Conservation (phyloP, 2,888 invertebrate genomes). For the Drosophila imparisetae region DNA sequence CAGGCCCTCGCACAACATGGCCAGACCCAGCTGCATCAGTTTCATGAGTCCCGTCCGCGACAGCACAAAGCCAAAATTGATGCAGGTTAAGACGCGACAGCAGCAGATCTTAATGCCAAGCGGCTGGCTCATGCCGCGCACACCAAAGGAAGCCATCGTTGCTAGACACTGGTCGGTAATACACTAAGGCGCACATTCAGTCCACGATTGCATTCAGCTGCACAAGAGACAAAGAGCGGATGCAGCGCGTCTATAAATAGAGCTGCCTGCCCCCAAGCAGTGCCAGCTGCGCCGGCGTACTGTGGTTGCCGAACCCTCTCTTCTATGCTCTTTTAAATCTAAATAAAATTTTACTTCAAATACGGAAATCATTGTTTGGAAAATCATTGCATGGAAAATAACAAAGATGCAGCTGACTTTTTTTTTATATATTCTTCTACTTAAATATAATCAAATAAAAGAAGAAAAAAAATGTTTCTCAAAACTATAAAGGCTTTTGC, state of each 20-base stretch:
- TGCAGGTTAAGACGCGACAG: constrained; percentile 91
- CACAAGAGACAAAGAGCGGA: neutral
- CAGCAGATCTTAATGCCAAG: constrained; percentile 89
- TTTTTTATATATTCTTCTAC: neutral
- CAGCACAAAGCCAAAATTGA: constrained; percentile 91
- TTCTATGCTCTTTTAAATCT: neutral
- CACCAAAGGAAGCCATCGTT: constrained; percentile 74
- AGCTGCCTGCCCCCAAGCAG: constrained; percentile 18
- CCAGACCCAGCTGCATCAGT: constrained; percentile 90
- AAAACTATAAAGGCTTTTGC: neutral
- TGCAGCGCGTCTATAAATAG: constrained; percentile 48
- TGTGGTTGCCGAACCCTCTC: neutral
- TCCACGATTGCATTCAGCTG: neutral
- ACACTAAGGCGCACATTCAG: constrained; percentile 2
- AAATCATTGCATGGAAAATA: neutral
- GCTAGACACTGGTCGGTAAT: neutral
- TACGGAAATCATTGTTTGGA: neutral
- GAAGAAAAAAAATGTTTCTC: neutral
- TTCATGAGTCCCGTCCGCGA: constrained; percentile 91
- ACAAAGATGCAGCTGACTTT: neutral
- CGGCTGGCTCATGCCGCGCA: constrained; percentile 80
- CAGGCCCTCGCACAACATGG: constrained; percentile 92
- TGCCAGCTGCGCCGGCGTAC: constrained; percentile 9
- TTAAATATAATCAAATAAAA: neutral
- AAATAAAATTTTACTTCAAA: neutral